Conservation (phyloP, 2,888 invertebrate genomes). For the Hemistola chrysoprasaria region DNA sequence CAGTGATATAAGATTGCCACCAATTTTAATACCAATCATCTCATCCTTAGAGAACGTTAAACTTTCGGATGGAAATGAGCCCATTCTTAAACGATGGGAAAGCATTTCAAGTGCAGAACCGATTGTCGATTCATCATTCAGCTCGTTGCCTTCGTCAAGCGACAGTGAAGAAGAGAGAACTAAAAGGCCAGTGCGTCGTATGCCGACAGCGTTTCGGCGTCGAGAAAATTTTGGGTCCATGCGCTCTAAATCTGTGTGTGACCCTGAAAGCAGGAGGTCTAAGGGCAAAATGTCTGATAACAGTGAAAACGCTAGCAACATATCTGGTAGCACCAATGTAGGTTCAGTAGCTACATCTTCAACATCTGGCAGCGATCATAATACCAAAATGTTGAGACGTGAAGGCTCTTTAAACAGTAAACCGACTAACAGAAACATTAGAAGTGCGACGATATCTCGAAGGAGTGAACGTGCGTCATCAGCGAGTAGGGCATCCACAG, state of each 20-base stretch:
- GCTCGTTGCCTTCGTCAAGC: conserved; percentile 80
- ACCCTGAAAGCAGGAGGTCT: conserved; percentile 65
- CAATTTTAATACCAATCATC: conserved; percentile 86
- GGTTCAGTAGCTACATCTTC: conserved; percentile 72
- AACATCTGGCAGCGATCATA: conserved; percentile 73
- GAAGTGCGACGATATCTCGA: conserved; percentile 74
- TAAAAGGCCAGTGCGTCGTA: conserved; percentile 60
- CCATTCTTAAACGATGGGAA: conserved; percentile 78
- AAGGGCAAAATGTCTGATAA: conserved; percentile 62
- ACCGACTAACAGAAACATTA: conserved; percentile 64
- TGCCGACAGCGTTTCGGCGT: conserved; percentile 64
- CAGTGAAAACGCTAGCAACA: conserved; percentile 69
- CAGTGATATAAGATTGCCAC: conserved; percentile 85
- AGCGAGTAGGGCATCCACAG: conserved; percentile 84
- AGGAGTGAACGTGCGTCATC: conserved; percentile 72
- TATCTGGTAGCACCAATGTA: conserved; percentile 67
- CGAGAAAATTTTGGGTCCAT: conserved; percentile 67
- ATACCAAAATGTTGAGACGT: conserved; percentile 59
- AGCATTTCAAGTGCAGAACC: conserved; percentile 88
- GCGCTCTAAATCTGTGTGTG: conserved; percentile 76
- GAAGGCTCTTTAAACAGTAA: conserved; percentile 67
- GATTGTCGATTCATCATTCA: conserved; percentile 85
- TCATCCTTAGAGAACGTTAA: conserved; percentile 83
- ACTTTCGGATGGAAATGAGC: conserved; percentile 61
- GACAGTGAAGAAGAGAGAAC: conserved; percentile 72